Evolutionary conservation across 35 echinoderm and acorn worm genomes (phyloP).

Genomic region (Apostichopus japonicus): DNA sequence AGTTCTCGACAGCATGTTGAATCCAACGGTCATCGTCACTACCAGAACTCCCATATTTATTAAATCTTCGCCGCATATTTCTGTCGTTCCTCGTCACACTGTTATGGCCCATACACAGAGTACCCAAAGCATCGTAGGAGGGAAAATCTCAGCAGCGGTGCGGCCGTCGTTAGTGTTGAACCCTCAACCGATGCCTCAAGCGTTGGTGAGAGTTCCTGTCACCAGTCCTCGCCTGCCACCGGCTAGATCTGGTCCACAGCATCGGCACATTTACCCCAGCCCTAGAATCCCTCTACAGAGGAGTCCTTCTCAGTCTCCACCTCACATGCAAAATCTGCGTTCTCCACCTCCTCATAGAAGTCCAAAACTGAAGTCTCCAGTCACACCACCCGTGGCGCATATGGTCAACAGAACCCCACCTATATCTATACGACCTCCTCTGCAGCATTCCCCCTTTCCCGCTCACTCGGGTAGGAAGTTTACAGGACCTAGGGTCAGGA

Average conservation of each 20-base stretch:
- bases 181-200: constrained; percentile 43
- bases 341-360: constrained; percentile 45
- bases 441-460: constrained; percentile 38
- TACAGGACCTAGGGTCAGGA: constrained; percentile 39
- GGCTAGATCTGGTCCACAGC: background rate
- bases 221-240: constrained; percentile 14
- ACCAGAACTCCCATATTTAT: constrained; percentile 57
- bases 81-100: background rate
- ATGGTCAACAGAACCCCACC: constrained; percentile 51
- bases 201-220: constrained; percentile 25
- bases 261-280: constrained; percentile 31
- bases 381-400: constrained; percentile 41
- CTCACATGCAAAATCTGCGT: background rate
- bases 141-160: constrained; percentile 45
- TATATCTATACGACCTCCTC: background rate
- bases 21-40: constrained; percentile 44
- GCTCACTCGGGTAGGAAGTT: constrained; percentile 8
- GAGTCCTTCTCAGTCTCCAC: background rate
- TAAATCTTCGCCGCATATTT: constrained; percentile 33
- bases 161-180: constrained; percentile 43
- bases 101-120: constrained; percentile 53
- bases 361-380: constrained; percentile 30
- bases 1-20: background rate
- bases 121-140: constrained; percentile 42
- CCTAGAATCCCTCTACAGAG: constrained; percentile 47